These are phyloP conservation scores for Excalfactoria chinensis DNA, from an alignment of 2,113 vertebrate genomes.

Conservation along the genomic window DNA sequence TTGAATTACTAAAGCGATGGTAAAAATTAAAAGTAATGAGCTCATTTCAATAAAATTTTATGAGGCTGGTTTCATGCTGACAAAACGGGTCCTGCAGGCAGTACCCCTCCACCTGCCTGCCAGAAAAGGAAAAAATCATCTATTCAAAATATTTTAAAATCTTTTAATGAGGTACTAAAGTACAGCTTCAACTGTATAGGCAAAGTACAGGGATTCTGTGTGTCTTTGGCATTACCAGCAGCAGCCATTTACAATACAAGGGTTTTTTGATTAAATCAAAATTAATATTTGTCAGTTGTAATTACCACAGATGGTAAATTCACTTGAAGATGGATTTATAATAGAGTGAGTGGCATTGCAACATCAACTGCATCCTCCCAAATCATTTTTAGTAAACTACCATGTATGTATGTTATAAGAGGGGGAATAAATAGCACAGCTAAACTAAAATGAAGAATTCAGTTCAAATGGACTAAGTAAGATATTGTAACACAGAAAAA, in stretches of 20 bases:
- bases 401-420: fast-evolving
- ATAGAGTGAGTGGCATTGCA: not conserved
- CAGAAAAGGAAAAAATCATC: constrained; percentile 11
- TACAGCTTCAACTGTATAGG: not conserved
- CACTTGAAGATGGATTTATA: not conserved
- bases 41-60: constrained; percentile 77
- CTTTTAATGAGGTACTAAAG: constrained; percentile 34
- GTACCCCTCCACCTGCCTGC: constrained; percentile 32
- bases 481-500: not conserved
- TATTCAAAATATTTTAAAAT: constrained; percentile 36
- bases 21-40: constrained; percentile 73
- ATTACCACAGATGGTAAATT: not conserved
- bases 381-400: not conserved
- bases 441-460: not conserved
- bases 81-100: constrained; percentile 54
- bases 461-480: not conserved
- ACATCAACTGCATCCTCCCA: not conserved
- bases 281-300: not conserved
- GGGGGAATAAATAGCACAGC: not conserved
- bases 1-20: not conserved
- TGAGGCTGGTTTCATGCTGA: constrained; percentile 62
- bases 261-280: not conserved
- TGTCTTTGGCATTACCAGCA: not conserved
- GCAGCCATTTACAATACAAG: not conserved
- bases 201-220: not conserved